Evolutionary conservation across 2,888 invertebrate species (phyloP).

Genomic region (Caenorhabditis wallacei): DNA sequence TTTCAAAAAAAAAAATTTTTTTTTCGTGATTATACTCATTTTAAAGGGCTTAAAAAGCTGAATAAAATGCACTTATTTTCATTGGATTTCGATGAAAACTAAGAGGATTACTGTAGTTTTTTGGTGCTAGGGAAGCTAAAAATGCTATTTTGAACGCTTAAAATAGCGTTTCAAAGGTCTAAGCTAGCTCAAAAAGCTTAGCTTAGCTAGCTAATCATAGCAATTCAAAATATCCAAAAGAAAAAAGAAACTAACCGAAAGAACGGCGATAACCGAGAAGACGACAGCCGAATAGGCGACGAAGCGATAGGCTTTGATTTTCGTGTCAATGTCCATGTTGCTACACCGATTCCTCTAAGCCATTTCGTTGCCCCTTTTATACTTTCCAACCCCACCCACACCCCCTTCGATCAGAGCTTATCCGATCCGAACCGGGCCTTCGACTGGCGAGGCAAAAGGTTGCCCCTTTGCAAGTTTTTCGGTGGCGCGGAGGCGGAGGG

Average conservation of each 20-base stretch:
- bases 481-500: neutral
- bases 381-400: neutral
- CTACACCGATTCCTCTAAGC: neutral
- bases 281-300: constrained; percentile 77
- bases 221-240: neutral
- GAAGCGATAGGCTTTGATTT: constrained; percentile 76
- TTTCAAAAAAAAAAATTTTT: neutral
- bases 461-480: constrained; percentile 25
- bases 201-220: no score
- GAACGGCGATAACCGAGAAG: constrained; percentile 71
- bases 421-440: constrained; percentile 63
- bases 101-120: no score
- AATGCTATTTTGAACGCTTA: no score
- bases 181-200: no score
- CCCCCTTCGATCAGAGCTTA: constrained; percentile 48
- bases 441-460: no score
- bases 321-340: constrained; percentile 68
- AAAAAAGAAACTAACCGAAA: constrained; percentile 50
- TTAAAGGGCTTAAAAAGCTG: neutral
- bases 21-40: constrained; percentile 1
- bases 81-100: no score
- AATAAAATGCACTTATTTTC: no score
- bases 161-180: no score
- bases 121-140: no score
- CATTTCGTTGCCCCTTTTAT: constrained; percentile 13